phyloP scores from a whole-genome alignment of 2,797 vertebrate genomes.

The Psittacula echo region DNA sequence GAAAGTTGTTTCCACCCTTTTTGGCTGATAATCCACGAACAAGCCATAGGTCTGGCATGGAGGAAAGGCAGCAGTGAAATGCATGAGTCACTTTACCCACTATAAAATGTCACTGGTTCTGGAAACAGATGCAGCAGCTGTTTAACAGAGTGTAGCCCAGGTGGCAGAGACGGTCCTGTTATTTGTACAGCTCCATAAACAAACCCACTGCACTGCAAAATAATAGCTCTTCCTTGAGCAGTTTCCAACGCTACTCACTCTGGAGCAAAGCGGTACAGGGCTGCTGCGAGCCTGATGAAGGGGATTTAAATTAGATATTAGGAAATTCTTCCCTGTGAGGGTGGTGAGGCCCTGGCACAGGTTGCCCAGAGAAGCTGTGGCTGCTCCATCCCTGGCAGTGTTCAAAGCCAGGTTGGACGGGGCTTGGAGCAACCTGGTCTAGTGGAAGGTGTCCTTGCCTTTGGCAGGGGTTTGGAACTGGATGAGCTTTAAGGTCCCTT shows the following conservation, averaged over 20 bases:
- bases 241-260: background rate
- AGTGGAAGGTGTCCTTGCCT: background rate
- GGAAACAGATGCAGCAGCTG: background rate
- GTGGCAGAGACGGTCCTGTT: background rate
- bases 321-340: background rate
- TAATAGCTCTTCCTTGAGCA: background rate
- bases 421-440: background rate
- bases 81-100: background rate
- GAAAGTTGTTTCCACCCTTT: background rate
- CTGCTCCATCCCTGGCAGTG: background rate
- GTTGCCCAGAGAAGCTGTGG: background rate
- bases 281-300: fast-evolving
- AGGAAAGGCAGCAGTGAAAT: background rate
- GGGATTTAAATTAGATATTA: background rate
- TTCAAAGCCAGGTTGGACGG: background rate
- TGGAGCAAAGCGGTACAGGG: background rate
- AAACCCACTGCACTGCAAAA: background rate
- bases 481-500: background rate
- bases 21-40: background rate
- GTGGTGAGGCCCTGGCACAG: background rate
- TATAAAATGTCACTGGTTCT: background rate
- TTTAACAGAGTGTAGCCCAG: background rate
- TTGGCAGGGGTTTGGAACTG: background rate
- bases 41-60: background rate
- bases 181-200: background rate